These are phyloP conservation scores for Lysandra bellargus DNA, from an alignment of 2,888 invertebrate species.

Conservation along the genomic window DNA sequence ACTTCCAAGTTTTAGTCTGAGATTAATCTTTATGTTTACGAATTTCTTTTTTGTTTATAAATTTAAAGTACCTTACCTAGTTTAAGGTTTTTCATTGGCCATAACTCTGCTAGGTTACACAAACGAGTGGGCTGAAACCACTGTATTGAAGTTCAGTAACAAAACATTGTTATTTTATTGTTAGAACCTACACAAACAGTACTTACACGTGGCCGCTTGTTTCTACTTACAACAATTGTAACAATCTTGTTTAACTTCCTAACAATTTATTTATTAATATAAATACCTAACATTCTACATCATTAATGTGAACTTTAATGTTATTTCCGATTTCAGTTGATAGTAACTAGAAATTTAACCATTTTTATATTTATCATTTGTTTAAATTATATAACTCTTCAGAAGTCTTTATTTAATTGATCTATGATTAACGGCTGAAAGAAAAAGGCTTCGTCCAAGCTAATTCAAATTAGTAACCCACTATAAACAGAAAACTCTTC, in stretches of 20 bases:
- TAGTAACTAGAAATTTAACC: too few species aligned
- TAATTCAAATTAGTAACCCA: not conserved
- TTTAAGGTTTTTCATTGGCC: not conserved
- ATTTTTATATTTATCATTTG: too few species aligned
- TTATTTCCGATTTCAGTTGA: too few species aligned
- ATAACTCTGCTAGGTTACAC: not conserved
- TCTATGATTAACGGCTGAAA: too few species aligned
- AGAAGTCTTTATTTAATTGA: too few species aligned
- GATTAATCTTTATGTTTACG: not conserved
- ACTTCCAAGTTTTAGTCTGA: not conserved
- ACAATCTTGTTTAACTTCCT: slow-evolving; percentile 26
- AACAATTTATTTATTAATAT: slow-evolving; percentile 1
- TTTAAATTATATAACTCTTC: too few species aligned
- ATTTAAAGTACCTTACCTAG: not conserved
- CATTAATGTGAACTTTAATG: not conserved
- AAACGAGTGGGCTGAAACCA: not conserved
- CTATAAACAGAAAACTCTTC: not conserved
- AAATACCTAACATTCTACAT: not conserved
- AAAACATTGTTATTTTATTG: slow-evolving; percentile 26
- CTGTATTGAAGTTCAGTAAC: slow-evolving; percentile 24
- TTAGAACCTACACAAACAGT: slow-evolving; percentile 15
- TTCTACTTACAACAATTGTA: slow-evolving; percentile 20
- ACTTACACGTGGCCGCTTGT: slow-evolving; percentile 25
- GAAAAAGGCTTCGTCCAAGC: not conserved
- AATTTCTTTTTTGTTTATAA: not conserved